phyloP scores from a whole-genome alignment of 2,113 vertebrate genomes.

The Camelus bactrianus region DNA sequence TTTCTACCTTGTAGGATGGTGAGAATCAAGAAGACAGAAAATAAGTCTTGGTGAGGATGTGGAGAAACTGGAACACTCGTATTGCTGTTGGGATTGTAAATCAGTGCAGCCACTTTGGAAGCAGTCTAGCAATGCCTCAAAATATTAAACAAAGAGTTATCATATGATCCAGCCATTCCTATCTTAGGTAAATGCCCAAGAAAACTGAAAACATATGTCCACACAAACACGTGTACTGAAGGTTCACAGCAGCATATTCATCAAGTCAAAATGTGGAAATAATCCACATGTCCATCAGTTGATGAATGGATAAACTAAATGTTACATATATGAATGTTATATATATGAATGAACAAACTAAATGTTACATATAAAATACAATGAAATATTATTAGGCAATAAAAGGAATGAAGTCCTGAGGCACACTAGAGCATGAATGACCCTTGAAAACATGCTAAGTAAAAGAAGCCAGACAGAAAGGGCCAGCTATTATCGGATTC shows the following conservation, averaged over 20 bases:
- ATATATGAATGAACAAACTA: not conserved
- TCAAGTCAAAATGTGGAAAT: not conserved
- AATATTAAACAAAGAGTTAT: not conserved
- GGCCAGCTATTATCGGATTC: not conserved
- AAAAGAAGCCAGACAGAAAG: not conserved
- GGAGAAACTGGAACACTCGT: not conserved
- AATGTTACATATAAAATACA: not conserved
- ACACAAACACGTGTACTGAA: not conserved
- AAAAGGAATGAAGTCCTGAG: not conserved
- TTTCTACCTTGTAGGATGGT: not conserved
- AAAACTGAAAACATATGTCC: not conserved
- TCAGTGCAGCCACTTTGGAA: not conserved
- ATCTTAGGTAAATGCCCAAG: not conserved
- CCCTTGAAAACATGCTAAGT: not conserved
- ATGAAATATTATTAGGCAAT: not conserved
- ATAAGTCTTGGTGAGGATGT: not conserved
- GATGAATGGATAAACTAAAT: not conserved
- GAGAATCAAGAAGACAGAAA: constrained; percentile 2
- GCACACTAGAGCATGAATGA: not conserved
- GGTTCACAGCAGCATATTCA: not conserved
- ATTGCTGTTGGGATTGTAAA: not conserved
- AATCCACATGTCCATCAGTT: not conserved
- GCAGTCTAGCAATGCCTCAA: not conserved
- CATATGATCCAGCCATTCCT: not conserved
- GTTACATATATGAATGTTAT: not conserved